Evolutionary conservation across 2,113 vertebrate species (phyloP).

Genomic region (Dromiciops gliroides): DNA sequence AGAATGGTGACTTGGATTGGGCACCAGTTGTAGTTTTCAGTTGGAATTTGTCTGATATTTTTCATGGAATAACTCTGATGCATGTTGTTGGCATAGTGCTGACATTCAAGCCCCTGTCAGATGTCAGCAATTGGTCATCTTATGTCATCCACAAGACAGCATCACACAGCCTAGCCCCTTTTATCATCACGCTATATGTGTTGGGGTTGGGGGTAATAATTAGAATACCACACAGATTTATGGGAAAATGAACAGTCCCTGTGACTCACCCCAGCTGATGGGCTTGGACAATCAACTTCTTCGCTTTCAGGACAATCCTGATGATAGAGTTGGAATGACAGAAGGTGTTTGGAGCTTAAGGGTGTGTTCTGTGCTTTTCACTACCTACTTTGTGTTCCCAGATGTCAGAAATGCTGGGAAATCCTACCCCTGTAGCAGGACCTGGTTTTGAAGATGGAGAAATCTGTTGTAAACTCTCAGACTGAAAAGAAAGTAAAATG

Average conservation of each 20-base stretch:
- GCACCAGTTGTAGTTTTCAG: neutral
- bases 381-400: neutral
- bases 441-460: neutral
- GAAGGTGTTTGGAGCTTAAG: neutral
- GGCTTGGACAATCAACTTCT: neutral
- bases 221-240: rapidly evolving
- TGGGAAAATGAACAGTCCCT: neutral
- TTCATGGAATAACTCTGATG: neutral
- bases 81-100: neutral
- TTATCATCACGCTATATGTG: neutral
- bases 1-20: neutral
- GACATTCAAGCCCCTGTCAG: neutral
- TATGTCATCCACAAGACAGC: rapidly evolving
- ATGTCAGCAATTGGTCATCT: neutral
- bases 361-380: neutral
- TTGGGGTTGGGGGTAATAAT: neutral
- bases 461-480: constrained; percentile 2
- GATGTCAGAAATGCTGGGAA: neutral
- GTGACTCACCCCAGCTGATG: neutral
- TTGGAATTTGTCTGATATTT: neutral
- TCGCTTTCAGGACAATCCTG: neutral
- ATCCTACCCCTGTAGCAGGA: neutral
- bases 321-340: neutral
- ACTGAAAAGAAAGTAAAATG: neutral
- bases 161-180: no score